Evolutionary conservation across 1,140 invertebrate genomes (phyloP), one percentile per base, ranked within the genome.

Genomic region (Drosophila albomicans): DNA sequence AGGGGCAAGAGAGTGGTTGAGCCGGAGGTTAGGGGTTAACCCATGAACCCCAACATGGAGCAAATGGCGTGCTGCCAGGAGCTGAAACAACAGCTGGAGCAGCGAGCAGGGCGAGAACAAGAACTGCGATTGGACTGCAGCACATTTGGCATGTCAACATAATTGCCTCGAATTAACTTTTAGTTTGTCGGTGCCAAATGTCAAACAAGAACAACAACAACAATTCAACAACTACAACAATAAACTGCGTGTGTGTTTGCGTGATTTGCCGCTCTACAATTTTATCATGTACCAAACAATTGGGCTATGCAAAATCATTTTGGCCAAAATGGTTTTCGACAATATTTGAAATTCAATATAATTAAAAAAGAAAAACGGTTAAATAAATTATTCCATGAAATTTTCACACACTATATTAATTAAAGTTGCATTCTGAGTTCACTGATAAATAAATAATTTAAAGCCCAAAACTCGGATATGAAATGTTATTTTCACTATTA

Each of bases 161-260:
- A 89, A 89, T 89, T 89, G 85, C 85, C 86, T 63, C 75, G 84
- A 88, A 88, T 88, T 89, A 87, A 89, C 85, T 89, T 89, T 89
- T 79, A 82, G 70, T 73, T 89, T 82, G 73, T 76, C 51, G 56
- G 28, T 10, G 28, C 48, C 67, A 75, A 78, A 82, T 66, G 64
- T 68, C 79, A 56, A 78, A 70, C 51, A 74, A 74, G 38, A 67
- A 51, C 62, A 74, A 77, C 49, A 54, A 43, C 48, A 63, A 65
- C 57, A 46, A 20, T 16, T 16, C 38, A 13, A 52, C n/a, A 32
- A 51, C 49, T 43, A 51, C 43, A 2, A 20, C 58, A 43, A 49
- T 30, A 51, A 54, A n/a, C 8, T 74, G 16, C 15, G 57, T 56
- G 64, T 16, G 28, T 58, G 52, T 38, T 45, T 56, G 30, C 63